Evolutionary conservation across 37 sponge, comb jelly and placozoan genomes (phyloP).

Genomic region (Axinella damicornis): DNA sequence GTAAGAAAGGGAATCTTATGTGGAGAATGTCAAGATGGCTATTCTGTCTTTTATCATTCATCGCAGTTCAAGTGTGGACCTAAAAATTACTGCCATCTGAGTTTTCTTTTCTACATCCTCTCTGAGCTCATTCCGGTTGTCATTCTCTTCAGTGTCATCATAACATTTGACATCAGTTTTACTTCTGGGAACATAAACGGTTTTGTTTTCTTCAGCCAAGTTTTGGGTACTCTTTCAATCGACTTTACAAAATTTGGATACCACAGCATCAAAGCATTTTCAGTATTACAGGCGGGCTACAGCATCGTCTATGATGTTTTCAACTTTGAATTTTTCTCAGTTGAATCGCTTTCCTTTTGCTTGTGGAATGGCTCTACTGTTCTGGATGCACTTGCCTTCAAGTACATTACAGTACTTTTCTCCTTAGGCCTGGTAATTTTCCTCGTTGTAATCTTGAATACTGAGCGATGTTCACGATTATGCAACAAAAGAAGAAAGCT

Average conservation of each 20-base stretch:
- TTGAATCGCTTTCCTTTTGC: conserved; percentile 30
- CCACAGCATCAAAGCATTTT: not conserved
- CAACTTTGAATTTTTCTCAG: conserved; percentile 38
- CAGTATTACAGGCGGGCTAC: no score
- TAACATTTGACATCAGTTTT: conserved; percentile 50
- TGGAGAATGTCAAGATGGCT: conserved; percentile 27
- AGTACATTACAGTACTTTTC: conserved; percentile 38
- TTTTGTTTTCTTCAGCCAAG: conserved; percentile 55
- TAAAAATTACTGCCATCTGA: conserved; percentile 6
- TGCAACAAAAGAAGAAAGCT: not conserved
- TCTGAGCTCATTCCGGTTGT: conserved; percentile 57
- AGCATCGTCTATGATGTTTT: conserved; percentile 46
- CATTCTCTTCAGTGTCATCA: conserved; percentile 16
- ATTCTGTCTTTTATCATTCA: conserved; percentile 49
- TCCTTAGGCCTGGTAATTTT: conserved; percentile 28
- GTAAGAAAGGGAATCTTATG: conserved; percentile 43
- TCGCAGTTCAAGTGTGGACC: conserved; percentile 14
- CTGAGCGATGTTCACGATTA: not conserved
- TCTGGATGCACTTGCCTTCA: conserved; percentile 42
- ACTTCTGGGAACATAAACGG: conserved; percentile 48
- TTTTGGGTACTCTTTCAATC: conserved; percentile 14
- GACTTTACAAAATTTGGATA: conserved; percentile 3
- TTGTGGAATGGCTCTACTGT: conserved; percentile 33
- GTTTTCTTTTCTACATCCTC: conserved; percentile 38
- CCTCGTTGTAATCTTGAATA: not conserved